Base-by-base conservation (phyloP, 2,797 vertebrate genomes). In the Platyrinchus mystaceus region DNA sequence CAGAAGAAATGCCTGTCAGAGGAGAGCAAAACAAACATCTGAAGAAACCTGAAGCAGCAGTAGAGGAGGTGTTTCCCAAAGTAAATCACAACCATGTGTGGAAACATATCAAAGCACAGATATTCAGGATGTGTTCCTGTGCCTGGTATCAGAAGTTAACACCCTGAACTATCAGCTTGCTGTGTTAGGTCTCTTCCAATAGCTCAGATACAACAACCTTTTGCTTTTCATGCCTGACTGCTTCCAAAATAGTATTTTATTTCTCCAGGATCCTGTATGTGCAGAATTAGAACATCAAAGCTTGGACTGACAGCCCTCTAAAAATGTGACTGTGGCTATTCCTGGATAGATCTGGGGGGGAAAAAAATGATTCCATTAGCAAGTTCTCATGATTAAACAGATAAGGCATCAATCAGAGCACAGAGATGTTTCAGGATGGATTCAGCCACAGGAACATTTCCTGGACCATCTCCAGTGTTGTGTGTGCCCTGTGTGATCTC, bases 231-330 rank as follows among this genome's bases (percentile, higher is more conserved):
- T 79, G 81, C 74, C 77, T 82, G 67, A 55, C 63, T 87, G 86
- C 81, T 88, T 73, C 74, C 59, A 74, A 92, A 96, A 78, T 20
- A 64, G 14, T 9, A 2, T 34, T 15, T 16, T 23, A 27, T 10
- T 20, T 60, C 9, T 32, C 19, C 47, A 7, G 81, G n/a, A 74
- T 58, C 18, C 22, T 62, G 3, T n/a, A n/a, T 21, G 58, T 36
- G 43, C 69, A 84, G 86, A 95, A 94, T 94, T 76, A 89, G 63
- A 84, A 89, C 84, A 84, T 84, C 93, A 81, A 47, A 60, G 43
- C 80, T 66, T 9, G 50, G 80, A 66, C 39, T 93, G 89, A 84
- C 84, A 95, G 70, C 62, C 44, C 78, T 83, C 43, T 89, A 4
- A 47, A 79, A 83, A 77, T 12, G 20, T 32, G 63, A 15, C 81